Conservation (phyloP, 2,888 invertebrate species). For the Lamproptera curius region DNA sequence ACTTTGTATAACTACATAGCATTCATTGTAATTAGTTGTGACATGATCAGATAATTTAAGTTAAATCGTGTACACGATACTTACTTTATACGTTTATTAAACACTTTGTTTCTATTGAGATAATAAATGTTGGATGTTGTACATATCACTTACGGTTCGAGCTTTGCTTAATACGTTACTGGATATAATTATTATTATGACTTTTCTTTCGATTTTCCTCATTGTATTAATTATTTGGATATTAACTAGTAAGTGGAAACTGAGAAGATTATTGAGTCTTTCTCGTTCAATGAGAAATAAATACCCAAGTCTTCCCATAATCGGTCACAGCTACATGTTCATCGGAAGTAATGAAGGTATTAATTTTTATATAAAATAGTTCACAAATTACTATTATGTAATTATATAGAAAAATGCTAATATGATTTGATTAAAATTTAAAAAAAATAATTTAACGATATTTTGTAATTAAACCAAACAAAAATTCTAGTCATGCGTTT, state of each 20-base stretch:
- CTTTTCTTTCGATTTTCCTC: not conserved
- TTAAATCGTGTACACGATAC: not conserved
- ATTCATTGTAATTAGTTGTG: too few species aligned
- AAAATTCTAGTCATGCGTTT: too few species aligned
- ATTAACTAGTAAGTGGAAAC: slow-evolving; percentile 2
- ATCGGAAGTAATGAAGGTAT: slow-evolving; percentile 7
- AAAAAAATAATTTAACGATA: too few species aligned
- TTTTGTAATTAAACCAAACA: too few species aligned
- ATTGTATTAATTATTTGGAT: not conserved
- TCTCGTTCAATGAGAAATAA: not conserved
- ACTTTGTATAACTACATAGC: too few species aligned
- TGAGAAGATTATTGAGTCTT: slow-evolving; percentile 5
- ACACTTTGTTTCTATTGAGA: not conserved
- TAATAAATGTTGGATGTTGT: not conserved
- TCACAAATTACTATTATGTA: too few species aligned
- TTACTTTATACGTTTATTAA: too few species aligned
- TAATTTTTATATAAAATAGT: too few species aligned
- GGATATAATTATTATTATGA: not conserved
- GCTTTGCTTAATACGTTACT: not conserved
- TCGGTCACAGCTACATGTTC: slow-evolving; percentile 11
- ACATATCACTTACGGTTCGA: not conserved
- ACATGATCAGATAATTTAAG: not conserved
- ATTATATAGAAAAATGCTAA: too few species aligned
- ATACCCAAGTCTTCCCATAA: not conserved
- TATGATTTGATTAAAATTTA: too few species aligned